Evolutionary conservation across 2,113 vertebrate species (phyloP).

Genomic region (Calidris pugnax): DNA sequence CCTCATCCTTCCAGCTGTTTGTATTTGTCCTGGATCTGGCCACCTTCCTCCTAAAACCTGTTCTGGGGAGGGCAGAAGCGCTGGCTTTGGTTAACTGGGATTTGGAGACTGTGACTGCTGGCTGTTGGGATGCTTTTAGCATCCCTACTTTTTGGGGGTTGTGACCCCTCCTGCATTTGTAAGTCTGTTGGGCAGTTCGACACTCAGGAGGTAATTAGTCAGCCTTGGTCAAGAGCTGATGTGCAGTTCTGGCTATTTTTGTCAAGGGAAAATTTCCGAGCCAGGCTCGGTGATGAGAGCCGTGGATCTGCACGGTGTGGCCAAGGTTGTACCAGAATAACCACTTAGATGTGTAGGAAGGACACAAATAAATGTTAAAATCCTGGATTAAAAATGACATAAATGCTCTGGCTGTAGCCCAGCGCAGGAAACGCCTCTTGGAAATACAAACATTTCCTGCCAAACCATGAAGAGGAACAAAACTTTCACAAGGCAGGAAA

Average conservation of each 20-base stretch:
- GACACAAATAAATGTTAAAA: background rate
- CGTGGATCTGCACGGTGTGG: fast-evolving
- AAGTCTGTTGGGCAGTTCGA: background rate
- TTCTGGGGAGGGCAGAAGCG: background rate
- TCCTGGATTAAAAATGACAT: background rate
- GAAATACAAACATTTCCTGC: constrained; percentile 59
- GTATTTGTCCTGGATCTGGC: fast-evolving
- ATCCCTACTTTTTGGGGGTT: background rate
- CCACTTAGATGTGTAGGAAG: background rate
- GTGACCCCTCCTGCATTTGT: fast-evolving
- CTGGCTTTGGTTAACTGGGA: background rate
- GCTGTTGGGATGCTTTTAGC: background rate
- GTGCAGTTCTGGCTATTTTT: background rate
- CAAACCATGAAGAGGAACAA: background rate
- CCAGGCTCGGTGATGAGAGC: background rate
- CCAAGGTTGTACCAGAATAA: background rate
- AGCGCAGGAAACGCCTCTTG: constrained; percentile 57
- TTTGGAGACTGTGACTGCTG: background rate
- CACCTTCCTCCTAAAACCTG: fast-evolving
- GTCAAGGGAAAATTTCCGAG: background rate
- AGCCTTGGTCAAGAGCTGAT: background rate
- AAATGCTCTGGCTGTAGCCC: constrained; percentile 5
- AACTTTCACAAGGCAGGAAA: constrained; percentile 56
- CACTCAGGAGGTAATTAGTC: background rate
- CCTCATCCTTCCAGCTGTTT: background rate